Evolutionary conservation across 2,113 vertebrate genomes (phyloP).

Genomic region (Clupea harengus): DNA sequence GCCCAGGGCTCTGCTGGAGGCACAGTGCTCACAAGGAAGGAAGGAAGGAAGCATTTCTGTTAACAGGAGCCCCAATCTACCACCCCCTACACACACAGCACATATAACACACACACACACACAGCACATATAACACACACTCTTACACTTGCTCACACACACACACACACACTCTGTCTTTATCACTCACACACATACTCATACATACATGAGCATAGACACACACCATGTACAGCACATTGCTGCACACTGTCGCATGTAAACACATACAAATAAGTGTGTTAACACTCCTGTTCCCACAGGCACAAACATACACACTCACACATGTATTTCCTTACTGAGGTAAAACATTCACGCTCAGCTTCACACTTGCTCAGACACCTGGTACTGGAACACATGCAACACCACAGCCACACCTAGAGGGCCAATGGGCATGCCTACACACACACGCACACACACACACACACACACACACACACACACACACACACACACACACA

Average conservation of each 20-base stretch:
- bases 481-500: no score
- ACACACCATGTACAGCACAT: background rate
- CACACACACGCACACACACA: background rate
- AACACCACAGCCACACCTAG: background rate
- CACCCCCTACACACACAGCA: background rate
- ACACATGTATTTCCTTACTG: background rate
- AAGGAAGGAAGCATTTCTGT: slow-evolving; percentile 71
- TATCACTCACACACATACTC: slow-evolving; percentile 12
- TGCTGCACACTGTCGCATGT: background rate
- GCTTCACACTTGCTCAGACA: background rate
- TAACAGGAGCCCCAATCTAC: slow-evolving; percentile 48
- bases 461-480: background rate
- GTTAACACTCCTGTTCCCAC: background rate
- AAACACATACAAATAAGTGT: background rate
- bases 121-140: background rate
- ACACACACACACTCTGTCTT: background rate
- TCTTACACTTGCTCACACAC: background rate
- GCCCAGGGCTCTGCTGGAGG: slow-evolving; percentile 60
- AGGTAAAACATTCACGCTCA: background rate
- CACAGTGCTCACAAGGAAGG: slow-evolving; percentile 37
- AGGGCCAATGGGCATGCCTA: background rate
- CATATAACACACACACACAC: background rate
- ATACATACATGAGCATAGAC: background rate
- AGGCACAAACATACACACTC: background rate
- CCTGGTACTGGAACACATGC: no score